A percentile compares a stretch with the other conserved stretches of the same genome.
These are phyloP conservation scores for Podilymbus podiceps DNA, from an alignment of 2,113 vertebrate species.

Conservation along the genomic window DNA sequence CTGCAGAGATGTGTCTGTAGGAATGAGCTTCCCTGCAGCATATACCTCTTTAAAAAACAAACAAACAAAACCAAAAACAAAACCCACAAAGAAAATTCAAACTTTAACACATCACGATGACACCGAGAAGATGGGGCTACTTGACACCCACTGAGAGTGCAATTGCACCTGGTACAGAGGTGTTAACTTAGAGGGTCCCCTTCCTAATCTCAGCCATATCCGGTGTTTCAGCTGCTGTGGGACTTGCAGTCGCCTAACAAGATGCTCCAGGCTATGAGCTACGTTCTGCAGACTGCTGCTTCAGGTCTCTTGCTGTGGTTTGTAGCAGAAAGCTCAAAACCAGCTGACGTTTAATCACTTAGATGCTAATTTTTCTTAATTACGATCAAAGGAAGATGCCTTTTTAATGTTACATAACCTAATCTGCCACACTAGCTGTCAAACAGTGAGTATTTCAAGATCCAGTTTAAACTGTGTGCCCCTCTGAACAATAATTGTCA, in stretches of 20 bases:
- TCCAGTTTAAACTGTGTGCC: not conserved
- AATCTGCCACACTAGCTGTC: not conserved
- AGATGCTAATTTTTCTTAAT: not conserved
- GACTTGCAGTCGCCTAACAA: not conserved
- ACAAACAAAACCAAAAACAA: too few relatives aligned
- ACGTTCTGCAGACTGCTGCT: not conserved
- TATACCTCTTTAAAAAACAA: not conserved
- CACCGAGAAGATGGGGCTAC: not conserved
- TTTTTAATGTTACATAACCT: not conserved
- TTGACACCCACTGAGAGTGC: not conserved
- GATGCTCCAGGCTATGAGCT: not conserved
- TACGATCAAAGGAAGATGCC: not conserved
- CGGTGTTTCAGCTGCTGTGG: not conserved
- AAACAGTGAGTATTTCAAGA: not conserved
- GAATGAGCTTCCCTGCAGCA: not conserved
- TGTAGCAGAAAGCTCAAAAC: not conserved
- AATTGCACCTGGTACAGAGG: not conserved
- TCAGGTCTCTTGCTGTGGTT: not conserved
- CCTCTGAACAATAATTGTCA: not conserved
- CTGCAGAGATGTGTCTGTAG: not conserved
- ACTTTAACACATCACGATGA: not conserved
- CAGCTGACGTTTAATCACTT: not conserved
- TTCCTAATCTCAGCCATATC: not conserved
- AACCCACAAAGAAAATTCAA: not conserved
- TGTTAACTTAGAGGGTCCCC: not conserved